Conservation (phyloP, 2,888 invertebrate genomes). For the Digitonthophagus gazella region DNA sequence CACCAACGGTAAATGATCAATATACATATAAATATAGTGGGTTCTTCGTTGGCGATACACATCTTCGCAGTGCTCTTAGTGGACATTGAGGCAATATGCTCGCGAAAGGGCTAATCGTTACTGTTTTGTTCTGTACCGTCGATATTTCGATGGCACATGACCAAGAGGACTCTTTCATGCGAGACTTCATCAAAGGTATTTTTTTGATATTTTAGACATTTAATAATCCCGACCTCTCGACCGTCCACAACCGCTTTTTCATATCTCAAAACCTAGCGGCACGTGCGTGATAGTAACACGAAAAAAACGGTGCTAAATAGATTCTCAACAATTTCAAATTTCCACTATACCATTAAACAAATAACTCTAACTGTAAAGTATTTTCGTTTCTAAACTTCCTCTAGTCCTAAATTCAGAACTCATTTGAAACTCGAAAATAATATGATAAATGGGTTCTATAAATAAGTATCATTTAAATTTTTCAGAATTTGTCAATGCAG, state of each 20-base stretch:
- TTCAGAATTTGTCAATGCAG: slow-evolving; percentile 77
- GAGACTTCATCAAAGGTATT: slow-evolving; percentile 79
- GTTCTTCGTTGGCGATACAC: slow-evolving; percentile 34
- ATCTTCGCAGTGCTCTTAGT: slow-evolving; percentile 44
- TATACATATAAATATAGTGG: slow-evolving; percentile 47
- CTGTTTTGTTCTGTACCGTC: slow-evolving; percentile 40
- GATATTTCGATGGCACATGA: slow-evolving; percentile 42
- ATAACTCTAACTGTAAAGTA: not conserved
- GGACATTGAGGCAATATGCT: slow-evolving; percentile 31
- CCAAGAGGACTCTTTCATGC: slow-evolving; percentile 77
- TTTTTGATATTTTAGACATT: slow-evolving; percentile 17
- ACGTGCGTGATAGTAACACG: not conserved
- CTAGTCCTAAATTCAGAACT: too few species aligned
- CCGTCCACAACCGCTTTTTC: not conserved
- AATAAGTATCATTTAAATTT: slow-evolving; percentile 19
- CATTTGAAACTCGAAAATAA: too few species aligned
- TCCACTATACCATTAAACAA: too few species aligned
- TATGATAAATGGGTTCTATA: too few species aligned
- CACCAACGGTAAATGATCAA: slow-evolving; percentile 49
- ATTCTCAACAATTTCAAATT: not conserved
- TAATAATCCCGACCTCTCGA: not conserved
- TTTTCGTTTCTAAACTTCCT: slow-evolving; percentile 1
- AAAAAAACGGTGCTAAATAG: not conserved
- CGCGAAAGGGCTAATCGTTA: slow-evolving; percentile 31
- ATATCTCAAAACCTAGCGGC: not conserved